These are phyloP conservation scores for Griposia aprilina DNA, from an alignment of 2,888 invertebrate species.

Conservation along the genomic window DNA sequence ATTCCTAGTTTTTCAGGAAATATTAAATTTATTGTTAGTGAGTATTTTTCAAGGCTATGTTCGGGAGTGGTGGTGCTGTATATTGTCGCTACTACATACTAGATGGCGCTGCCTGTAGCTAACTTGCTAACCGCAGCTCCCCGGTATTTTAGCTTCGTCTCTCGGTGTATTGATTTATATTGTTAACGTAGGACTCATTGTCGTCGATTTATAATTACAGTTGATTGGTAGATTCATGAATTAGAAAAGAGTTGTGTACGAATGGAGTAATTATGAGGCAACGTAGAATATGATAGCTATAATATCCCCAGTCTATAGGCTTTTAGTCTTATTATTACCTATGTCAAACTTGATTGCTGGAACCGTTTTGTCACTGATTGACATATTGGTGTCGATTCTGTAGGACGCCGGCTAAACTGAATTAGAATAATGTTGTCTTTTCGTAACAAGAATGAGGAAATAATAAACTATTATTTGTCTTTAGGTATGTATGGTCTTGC, in stretches of 20 bases:
- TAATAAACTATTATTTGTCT: neutral
- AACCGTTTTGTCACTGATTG: slow-evolving; percentile 41
- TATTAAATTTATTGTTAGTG: neutral
- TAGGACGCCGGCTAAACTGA: neutral
- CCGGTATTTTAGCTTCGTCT: slow-evolving; percentile 9
- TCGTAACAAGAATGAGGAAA: neutral
- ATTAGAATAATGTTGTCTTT: slow-evolving; percentile 14
- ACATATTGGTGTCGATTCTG: slow-evolving; percentile 24
- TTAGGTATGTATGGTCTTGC: neutral
- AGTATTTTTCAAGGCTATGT: neutral
- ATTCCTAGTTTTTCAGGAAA: neutral
- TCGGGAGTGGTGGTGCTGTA: slow-evolving; percentile 11
- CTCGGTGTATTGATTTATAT: slow-evolving; percentile 51
- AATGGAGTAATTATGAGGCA: slow-evolving; percentile 6
- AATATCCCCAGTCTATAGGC: neutral
- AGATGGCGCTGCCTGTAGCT: slow-evolving; percentile 61
- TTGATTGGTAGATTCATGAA: slow-evolving; percentile 44
- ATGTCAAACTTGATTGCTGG: slow-evolving; percentile 5
- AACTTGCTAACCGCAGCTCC: neutral
- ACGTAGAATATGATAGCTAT: neutral
- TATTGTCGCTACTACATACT: slow-evolving; percentile 48
- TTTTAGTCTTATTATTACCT: slow-evolving; percentile 25
- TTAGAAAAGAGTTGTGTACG: slow-evolving; percentile 9
- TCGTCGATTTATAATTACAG: slow-evolving; percentile 32
- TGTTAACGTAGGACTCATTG: slow-evolving; percentile 15